Conservation (phyloP, 2,888 invertebrate species). For the Acrobasis repandana region DNA sequence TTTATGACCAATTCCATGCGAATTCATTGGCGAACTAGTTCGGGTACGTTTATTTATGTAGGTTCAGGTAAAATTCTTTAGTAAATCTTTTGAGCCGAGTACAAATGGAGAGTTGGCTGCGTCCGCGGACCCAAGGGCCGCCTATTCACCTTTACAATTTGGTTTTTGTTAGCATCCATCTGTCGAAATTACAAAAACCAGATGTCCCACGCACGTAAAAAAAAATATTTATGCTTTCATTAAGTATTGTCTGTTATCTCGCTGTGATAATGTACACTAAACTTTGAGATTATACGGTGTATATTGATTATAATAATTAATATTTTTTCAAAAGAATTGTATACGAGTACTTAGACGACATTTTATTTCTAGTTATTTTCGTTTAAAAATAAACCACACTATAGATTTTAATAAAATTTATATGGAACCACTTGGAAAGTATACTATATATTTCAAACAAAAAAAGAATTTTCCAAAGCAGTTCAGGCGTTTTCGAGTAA, state of each 20-base stretch:
- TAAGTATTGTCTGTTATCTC: constrained; percentile 1
- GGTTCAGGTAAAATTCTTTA: constrained; percentile 50
- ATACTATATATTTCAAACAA: no score
- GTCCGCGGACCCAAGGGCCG: constrained; percentile 49
- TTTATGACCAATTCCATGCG: background rate
- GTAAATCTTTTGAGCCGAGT: constrained; percentile 38
- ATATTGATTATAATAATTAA: no score
- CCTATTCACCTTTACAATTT: constrained; percentile 27
- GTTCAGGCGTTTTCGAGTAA: no score
- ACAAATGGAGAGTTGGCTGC: constrained; percentile 43
- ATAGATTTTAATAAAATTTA: no score
- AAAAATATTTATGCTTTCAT: background rate
- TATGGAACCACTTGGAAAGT: no score
- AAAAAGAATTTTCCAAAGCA: no score
- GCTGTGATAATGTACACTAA: background rate
- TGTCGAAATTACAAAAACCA: constrained; percentile 31
- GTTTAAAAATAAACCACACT: no score
- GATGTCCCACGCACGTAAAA: constrained; percentile 27
- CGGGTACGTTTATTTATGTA: background rate
- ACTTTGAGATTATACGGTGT: background rate
- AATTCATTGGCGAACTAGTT: background rate
- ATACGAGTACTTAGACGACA: no score
- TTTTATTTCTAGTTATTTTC: no score
- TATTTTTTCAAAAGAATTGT: no score
- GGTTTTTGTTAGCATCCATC: constrained; percentile 32